Percentiles rank a stretch among this genome's conserved stretches.
phyloP scores from a whole-genome alignment of 2,888 invertebrate species.

The Tipula vernalis region DNA sequence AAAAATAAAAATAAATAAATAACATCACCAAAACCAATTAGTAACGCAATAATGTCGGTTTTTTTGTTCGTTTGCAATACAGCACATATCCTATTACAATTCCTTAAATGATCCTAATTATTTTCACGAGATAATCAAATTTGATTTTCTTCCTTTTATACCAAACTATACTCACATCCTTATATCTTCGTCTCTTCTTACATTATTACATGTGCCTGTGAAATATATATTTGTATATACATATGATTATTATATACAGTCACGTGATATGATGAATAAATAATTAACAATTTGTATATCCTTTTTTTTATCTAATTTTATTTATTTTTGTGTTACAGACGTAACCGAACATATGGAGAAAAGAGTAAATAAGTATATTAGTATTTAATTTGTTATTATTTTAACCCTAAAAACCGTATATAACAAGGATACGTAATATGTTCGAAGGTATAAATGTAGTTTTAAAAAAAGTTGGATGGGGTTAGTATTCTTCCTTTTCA shows the following conservation, averaged over 20 bases:
- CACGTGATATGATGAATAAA: slow-evolving; percentile 4
- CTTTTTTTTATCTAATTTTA: neutral
- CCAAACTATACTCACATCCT: neutral
- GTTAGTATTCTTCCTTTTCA: too few species aligned
- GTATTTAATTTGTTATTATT: neutral
- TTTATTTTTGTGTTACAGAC: neutral
- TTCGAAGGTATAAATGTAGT: neutral
- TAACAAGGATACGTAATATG: neutral
- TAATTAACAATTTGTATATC: neutral
- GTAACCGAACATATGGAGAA: too few species aligned
- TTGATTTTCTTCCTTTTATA: neutral
- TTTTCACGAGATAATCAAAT: neutral
- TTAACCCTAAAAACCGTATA: neutral
- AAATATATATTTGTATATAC: neutral
- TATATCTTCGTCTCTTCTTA: neutral
- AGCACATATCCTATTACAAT: neutral
- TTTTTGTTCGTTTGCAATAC: too few species aligned
- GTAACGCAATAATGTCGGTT: neutral
- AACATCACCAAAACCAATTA: neutral
- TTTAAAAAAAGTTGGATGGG: too few species aligned
- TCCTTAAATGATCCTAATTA: neutral
- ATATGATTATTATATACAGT: neutral
- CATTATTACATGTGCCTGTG: neutral
- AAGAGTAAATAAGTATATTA: neutral
- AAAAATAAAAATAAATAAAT: neutral